Conservation (phyloP, 2,888 invertebrate genomes). For the Noctua janthe region DNA sequence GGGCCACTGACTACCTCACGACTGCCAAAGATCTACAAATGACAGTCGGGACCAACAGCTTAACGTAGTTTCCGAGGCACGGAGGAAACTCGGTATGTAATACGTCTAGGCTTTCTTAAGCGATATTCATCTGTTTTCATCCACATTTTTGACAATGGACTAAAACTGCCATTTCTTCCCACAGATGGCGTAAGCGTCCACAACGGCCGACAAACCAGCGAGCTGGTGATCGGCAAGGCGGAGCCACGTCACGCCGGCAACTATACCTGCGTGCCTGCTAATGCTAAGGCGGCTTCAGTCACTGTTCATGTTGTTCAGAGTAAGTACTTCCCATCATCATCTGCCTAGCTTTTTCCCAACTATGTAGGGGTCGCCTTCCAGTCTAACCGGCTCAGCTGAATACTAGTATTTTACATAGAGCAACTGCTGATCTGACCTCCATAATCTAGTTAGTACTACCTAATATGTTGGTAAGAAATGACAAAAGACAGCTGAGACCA, state of each 20-base stretch:
- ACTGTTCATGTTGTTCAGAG: slow-evolving; percentile 93
- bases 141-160: background rate
- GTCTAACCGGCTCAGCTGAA: background rate
- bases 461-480: background rate
- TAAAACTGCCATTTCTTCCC: slow-evolving; percentile 13
- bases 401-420: background rate
- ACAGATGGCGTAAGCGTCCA: slow-evolving; percentile 91
- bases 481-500: background rate
- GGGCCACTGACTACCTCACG: too few species aligned
- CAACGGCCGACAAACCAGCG: slow-evolving; percentile 91
- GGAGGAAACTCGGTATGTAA: too few species aligned
- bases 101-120: background rate
- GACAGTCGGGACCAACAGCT: too few species aligned
- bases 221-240: slow-evolving; percentile 92
- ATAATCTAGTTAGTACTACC: background rate
- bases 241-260: slow-evolving; percentile 94
- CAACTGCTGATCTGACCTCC: background rate
- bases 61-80: too few species aligned
- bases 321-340: slow-evolving; percentile 75
- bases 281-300: slow-evolving; percentile 93
- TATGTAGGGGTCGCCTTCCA: background rate
- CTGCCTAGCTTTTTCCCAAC: background rate
- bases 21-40: too few species aligned
- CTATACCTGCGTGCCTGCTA: slow-evolving; percentile 95
- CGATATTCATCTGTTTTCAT: background rate